Evolutionary conservation across 53 echinoderm and acorn worm species (phyloP).

Genomic region (Stichopus horrens): DNA sequence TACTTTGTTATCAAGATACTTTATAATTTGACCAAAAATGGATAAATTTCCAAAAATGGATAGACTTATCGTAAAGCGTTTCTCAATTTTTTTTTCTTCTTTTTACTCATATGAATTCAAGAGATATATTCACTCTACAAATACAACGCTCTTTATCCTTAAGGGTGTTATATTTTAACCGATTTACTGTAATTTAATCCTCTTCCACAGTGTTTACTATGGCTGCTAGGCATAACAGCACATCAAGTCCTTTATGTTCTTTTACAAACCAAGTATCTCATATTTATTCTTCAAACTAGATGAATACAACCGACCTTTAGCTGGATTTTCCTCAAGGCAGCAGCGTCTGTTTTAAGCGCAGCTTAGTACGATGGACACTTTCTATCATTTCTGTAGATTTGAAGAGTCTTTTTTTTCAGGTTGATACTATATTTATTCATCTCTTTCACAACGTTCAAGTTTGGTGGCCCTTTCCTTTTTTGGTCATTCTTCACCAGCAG

Average conservation of each 20-base stretch:
- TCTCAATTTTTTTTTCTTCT: not conserved
- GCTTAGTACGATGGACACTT: too few species aligned
- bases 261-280: not conserved
- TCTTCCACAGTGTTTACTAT: conserved; percentile 6
- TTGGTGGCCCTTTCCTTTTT: too few species aligned
- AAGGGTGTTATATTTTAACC: not conserved
- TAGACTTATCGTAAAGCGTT: not conserved
- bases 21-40: conserved; percentile 32
- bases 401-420: too few species aligned
- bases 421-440: too few species aligned
- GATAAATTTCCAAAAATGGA: conserved; percentile 36
- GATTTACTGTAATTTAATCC: conserved; percentile 37
- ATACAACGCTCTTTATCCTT: not conserved
- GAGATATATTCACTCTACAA: not conserved
- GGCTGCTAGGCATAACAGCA: conserved; percentile 4
- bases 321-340: not conserved
- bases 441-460: too few species aligned
- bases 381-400: too few species aligned
- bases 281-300: conserved; percentile 5
- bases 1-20: conserved; percentile 14
- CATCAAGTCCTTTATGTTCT: not conserved
- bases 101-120: not conserved
- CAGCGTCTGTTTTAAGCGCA: not conserved
- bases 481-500: too few species aligned
- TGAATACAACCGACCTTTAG: not conserved